Evolutionary conservation across 2,113 vertebrate species (phyloP), one percentile per base, ranked within the genome.

Genomic region (Polyodon spathula): DNA sequence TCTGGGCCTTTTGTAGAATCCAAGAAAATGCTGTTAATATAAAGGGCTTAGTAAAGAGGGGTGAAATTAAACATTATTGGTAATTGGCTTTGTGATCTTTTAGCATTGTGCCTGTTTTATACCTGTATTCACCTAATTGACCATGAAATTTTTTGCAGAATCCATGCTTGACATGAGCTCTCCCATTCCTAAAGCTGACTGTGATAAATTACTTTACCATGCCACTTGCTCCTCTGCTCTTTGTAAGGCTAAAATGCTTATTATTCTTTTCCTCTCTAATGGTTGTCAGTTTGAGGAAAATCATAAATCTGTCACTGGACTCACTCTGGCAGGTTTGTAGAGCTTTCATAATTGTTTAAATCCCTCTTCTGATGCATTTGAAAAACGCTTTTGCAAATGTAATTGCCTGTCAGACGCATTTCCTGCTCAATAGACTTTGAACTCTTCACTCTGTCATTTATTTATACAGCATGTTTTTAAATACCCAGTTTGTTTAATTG

Each of bases 71-170:
- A 78, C 69, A 70, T 81, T 79, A 77, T 81, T 75, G 76, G 79
- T 86, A 86, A 83, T 84, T 87, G 79, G 68, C 73, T 80, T 68
- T 68, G 65, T 86, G 80, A 78, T 87, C 81, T 81, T 51, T 76
- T 65, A 54, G 44, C 65, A 70, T 76, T 63, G 61, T 74, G 83
- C 78, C 73, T 75, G 69, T 76, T 82, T 84, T 85, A 69, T 84
- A 81, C 76, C 68, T 86, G 74, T 77, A 78, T 85, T 84, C 83
- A 79, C 72, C 76, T 86, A 86, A 89, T 79, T 84, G 84, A 84
- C 81, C 78, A 66, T 86, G 83, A 85, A 88, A 85, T 84, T 74
- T 82, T 73, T 65, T 70, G 71, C 76, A 68, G 72, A 84, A 78
- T 75, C 73, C 9, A 0, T 51, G 71, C 66, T 74, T 79, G 74